phyloP scores from a whole-genome alignment of 2,113 vertebrate species.

The Condylura cristata region DNA sequence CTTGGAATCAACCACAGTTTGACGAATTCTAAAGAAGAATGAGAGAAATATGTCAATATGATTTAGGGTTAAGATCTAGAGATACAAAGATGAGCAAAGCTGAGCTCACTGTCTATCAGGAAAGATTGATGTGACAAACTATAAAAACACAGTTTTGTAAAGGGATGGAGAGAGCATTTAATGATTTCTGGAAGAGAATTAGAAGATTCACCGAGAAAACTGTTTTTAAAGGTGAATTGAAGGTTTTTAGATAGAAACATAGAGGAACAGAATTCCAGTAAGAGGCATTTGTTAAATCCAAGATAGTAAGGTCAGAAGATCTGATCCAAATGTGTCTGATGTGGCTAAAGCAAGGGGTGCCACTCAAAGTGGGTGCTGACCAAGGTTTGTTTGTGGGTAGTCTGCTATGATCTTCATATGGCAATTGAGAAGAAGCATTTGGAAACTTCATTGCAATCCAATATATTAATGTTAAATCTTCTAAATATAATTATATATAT shows the following conservation, averaged over 20 bases:
- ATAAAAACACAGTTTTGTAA: not conserved
- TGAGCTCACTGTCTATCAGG: not conserved
- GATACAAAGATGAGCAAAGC: not conserved
- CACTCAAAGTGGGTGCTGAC: no score
- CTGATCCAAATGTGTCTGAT: not conserved
- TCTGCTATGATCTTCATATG: not conserved
- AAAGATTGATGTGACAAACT: not conserved
- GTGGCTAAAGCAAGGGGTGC: not conserved
- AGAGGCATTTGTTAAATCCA: not conserved
- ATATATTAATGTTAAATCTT: not conserved
- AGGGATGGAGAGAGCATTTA: not conserved
- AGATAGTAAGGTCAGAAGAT: not conserved
- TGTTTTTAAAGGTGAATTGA: not conserved
- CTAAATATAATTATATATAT: not conserved
- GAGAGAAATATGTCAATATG: not conserved
- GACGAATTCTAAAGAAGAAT: not conserved
- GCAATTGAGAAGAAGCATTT: not conserved
- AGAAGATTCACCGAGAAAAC: not conserved
- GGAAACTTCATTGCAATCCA: not conserved
- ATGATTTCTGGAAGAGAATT: conserved; percentile 1
- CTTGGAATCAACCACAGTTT: not conserved
- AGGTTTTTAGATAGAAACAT: not conserved
- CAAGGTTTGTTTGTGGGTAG: rapidly evolving
- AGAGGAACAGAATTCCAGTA: not conserved
- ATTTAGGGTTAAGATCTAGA: not conserved